Conservation (phyloP, 2,797 vertebrate species). For the Anabacerthia variegaticeps region DNA sequence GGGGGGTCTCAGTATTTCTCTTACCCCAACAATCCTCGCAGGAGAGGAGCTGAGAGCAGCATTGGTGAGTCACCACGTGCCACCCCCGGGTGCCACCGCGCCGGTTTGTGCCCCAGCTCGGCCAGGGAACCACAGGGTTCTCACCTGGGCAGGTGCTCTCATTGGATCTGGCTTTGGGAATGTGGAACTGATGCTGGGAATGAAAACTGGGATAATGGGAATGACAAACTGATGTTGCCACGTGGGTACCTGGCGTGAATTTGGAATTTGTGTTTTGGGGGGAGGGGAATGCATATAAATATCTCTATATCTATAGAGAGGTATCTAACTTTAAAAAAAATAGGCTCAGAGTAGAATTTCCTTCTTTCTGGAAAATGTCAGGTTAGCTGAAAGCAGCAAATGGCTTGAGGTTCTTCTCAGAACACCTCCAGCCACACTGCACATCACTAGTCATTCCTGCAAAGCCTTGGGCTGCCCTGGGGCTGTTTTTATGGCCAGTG, state of each 20-base stretch:
- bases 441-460: neutral
- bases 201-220: too few relatives aligned
- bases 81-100: fast-evolving
- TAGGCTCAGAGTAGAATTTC: neutral
- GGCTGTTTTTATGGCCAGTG: neutral
- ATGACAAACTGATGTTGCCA: neutral
- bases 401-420: neutral
- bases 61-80: constrained; percentile 79
- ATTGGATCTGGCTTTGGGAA: fast-evolving
- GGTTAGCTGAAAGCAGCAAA: neutral
- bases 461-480: neutral
- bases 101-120: fast-evolving
- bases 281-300: neutral
- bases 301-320: neutral
- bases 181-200: neutral
- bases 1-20: constrained; percentile 91
- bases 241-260: neutral
- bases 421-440: neutral
- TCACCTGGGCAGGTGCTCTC: fast-evolving
- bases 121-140: neutral
- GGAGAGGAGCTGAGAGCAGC: constrained; percentile 89
- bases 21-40: constrained; percentile 89
- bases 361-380: neutral
- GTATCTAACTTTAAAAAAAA: neutral
- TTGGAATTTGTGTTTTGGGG: neutral